Evolutionary conservation across 1,140 invertebrate species (phyloP).

Genomic region (Nilaparvata lugens): DNA sequence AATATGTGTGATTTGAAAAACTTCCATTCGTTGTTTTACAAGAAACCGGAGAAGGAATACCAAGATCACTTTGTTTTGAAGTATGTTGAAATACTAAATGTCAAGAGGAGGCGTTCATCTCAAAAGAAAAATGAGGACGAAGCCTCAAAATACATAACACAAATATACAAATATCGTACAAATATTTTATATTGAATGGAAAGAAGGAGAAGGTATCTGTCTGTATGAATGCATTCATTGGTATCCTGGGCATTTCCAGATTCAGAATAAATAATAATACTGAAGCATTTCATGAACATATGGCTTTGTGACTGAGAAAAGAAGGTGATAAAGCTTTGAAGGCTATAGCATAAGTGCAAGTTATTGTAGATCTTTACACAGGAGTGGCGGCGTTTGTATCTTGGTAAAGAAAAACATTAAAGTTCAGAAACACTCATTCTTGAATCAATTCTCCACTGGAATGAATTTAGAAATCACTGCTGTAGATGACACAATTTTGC

Average conservation of each 20-base stretch:
- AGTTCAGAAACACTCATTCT: too few relatives aligned
- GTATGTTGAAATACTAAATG: not conserved
- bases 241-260: not conserved
- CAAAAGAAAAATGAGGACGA: not conserved
- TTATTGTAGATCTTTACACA: too few relatives aligned
- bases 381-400: too few relatives aligned
- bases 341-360: too few relatives aligned
- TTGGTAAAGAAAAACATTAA: too few relatives aligned
- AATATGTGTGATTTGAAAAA: constrained; percentile 8
- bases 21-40: not conserved
- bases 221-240: constrained; percentile 1
- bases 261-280: constrained; percentile 3
- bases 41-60: not conserved
- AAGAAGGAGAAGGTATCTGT: not conserved
- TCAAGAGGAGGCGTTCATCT: not conserved
- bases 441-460: too few relatives aligned
- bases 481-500: too few relatives aligned
- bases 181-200: not conserved
- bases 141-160: not conserved
- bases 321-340: too few relatives aligned
- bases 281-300: not conserved
- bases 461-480: too few relatives aligned
- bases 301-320: not conserved
- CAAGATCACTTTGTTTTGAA: constrained; percentile 5
- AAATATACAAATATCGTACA: constrained; percentile 4